Conservation (phyloP, 2,797 vertebrate species). For the Pogoniulus pusillus region DNA sequence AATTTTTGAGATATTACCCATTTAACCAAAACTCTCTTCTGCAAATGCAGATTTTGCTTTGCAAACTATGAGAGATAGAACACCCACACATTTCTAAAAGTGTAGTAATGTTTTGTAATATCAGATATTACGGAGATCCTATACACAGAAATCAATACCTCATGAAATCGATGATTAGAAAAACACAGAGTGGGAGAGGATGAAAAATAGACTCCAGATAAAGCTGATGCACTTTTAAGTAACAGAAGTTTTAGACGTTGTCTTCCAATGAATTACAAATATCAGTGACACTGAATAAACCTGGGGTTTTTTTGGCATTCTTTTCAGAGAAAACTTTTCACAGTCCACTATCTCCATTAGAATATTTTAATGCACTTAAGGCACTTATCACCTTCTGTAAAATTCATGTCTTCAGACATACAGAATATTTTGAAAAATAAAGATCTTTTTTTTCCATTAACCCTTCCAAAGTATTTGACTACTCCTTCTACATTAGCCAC, state of each 20-base stretch:
- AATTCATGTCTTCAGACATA: not conserved
- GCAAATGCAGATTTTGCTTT: not conserved
- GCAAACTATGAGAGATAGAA: not conserved
- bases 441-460: not conserved
- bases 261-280: not conserved
- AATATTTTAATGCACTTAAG: not conserved
- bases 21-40: not conserved
- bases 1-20: not conserved
- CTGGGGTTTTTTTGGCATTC: constrained; percentile 11
- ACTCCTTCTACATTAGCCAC: not conserved
- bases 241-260: constrained; percentile 7
- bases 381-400: not conserved
- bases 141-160: constrained; percentile 11
- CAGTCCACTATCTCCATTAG: not conserved
- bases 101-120: not conserved
- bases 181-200: not conserved
- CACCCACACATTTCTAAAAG: not conserved
- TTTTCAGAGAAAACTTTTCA: not conserved
- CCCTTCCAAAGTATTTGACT: not conserved
- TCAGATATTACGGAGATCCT: not conserved
- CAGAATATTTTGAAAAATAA: not conserved
- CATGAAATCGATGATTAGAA: not conserved
- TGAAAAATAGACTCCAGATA: not conserved
- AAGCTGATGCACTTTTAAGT: not conserved
- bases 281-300: not conserved